These are phyloP conservation scores for Ibidorhyncha struthersii DNA, from an alignment of 2,113 vertebrate species.

Conservation along the genomic window DNA sequence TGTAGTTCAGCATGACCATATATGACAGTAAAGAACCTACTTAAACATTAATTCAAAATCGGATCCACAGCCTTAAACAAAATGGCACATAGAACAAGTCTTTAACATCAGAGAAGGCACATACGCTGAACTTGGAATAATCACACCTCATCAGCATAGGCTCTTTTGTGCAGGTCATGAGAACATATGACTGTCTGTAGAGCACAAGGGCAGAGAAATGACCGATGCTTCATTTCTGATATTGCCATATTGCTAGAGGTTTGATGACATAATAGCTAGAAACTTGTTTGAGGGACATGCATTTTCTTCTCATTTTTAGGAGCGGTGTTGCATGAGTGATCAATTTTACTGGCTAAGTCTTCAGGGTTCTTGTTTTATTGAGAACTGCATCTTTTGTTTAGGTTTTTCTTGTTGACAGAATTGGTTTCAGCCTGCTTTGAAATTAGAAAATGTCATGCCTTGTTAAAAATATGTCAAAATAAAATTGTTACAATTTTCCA, in stretches of 20 bases:
- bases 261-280: background rate
- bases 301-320: background rate
- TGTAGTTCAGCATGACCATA: background rate
- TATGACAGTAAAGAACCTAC: background rate
- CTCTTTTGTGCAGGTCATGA: background rate
- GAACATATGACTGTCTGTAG: background rate
- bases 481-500: background rate
- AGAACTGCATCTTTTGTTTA: background rate
- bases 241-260: background rate
- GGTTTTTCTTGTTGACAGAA: background rate
- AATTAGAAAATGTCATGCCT: background rate
- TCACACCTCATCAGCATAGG: background rate
- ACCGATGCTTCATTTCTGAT: background rate
- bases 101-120: background rate
- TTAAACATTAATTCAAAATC: background rate
- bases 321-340: background rate
- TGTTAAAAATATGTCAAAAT: background rate
- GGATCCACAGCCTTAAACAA: background rate
- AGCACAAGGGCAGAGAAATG: background rate
- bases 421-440: background rate
- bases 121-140: rapidly evolving
- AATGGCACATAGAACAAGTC: background rate
- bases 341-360: background rate
- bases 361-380: background rate
- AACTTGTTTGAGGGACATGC: background rate